phyloP scores from a whole-genome alignment of 1,140 invertebrate genomes.

The Sarcophaga bullata region DNA sequence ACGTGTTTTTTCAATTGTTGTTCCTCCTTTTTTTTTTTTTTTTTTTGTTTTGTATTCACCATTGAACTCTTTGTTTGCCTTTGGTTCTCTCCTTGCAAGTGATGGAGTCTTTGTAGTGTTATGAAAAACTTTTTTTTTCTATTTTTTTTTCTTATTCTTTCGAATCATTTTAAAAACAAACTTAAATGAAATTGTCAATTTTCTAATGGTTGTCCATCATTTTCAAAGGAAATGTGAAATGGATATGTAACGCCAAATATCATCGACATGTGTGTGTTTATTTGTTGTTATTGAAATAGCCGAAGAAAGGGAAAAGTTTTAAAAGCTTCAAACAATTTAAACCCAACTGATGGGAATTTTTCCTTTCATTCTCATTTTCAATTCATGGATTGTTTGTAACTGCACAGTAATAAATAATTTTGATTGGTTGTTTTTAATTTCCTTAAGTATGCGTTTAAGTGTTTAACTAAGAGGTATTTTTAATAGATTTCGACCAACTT shows the following conservation, averaged over 20 bases:
- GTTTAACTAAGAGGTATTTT: too few relatives aligned
- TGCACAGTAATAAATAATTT: too few relatives aligned
- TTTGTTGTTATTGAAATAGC: not conserved
- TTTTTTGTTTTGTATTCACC: slow-evolving; percentile 45
- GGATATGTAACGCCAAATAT: slow-evolving; percentile 7
- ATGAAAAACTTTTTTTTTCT: not conserved
- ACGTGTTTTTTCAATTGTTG: slow-evolving; percentile 38
- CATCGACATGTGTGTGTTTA: not conserved
- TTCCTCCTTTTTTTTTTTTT: slow-evolving; percentile 46
- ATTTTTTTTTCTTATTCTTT: not conserved
- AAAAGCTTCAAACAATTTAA: not conserved
- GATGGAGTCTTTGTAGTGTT: not conserved
- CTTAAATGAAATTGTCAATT: slow-evolving; percentile 11
- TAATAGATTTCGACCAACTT: too few relatives aligned
- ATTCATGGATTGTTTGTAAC: too few relatives aligned
- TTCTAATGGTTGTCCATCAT: slow-evolving; percentile 26
- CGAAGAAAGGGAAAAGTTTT: not conserved
- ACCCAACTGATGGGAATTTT: too few relatives aligned
- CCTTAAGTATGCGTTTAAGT: too few relatives aligned
- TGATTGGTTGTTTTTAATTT: too few relatives aligned
- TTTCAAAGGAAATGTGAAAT: not conserved
- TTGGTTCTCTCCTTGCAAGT: not conserved
- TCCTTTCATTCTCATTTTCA: too few relatives aligned
- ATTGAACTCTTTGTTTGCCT: slow-evolving; percentile 10
- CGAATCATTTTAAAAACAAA: not conserved